These are phyloP conservation scores for Hirtodrosophila cameraria DNA, from an alignment of 2,888 invertebrate genomes.

Conservation along the genomic window DNA sequence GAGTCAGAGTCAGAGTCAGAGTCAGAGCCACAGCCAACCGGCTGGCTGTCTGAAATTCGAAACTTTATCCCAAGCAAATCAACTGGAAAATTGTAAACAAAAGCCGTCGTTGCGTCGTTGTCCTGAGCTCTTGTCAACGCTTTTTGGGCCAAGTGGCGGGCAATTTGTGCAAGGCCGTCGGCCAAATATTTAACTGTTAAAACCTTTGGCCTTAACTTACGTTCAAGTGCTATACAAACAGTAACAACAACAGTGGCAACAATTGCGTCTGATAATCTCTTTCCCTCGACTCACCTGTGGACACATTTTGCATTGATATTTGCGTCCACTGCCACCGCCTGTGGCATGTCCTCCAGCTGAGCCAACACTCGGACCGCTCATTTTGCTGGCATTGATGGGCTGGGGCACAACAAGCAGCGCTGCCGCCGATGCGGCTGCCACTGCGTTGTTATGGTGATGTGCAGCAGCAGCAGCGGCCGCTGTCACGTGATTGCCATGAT, in stretches of 20 bases:
- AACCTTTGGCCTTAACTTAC: conserved; percentile 49
- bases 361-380: conserved; percentile 81
- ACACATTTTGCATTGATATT: conserved; percentile 98
- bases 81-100: conserved; percentile 79
- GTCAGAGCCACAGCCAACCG: background rate
- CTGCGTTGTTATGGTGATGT: conserved; percentile 85
- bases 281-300: conserved; percentile 93
- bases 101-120: conserved; percentile 31
- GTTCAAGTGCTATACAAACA: conserved; percentile 42
- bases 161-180: conserved; percentile 45
- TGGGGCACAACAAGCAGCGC: conserved; percentile 94
- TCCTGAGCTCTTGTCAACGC: conserved; percentile 31
- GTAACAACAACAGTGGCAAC: conserved; percentile 16
- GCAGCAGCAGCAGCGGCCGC: conserved; percentile 73
- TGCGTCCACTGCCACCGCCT: conserved; percentile 85
- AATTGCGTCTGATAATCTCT: conserved; percentile 15
- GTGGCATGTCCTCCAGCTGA: conserved; percentile 80
- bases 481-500: conserved; percentile 84
- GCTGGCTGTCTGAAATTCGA: conserved; percentile 59
- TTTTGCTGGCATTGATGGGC: conserved; percentile 90
- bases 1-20: background rate
- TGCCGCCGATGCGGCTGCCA: conserved; percentile 85
- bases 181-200: conserved; percentile 38
- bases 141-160: conserved; percentile 29
- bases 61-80: conserved; percentile 68